Evolutionary conservation across 1,140 invertebrate genomes (phyloP), one percentile per base, ranked within the genome.

Genomic region (Laodelphax striatellus): DNA sequence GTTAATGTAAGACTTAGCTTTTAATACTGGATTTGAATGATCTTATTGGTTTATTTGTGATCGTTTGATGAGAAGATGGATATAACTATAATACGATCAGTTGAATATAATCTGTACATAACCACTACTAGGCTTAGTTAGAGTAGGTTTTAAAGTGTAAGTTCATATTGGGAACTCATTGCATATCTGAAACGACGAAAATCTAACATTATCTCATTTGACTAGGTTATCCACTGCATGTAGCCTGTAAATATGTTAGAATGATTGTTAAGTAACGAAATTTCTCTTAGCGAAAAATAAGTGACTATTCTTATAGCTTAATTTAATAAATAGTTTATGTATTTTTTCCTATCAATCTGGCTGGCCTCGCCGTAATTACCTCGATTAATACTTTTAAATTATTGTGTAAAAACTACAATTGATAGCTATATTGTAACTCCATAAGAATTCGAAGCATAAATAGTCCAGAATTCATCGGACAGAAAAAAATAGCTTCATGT

Each of bases 211-310:
- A 50, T 19, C 21, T 50, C 16, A 50, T 50, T 50, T 22, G 46
- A 50, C 46, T 50, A 22, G 46, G 46, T 50, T 50, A 19, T 50
- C 46, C 46, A 50, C 46, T 50, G 46, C 46, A 10, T 50, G 46
- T 50, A 50, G 46, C 21, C 16, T 50, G 46, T 50, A 50, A 50
- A 50, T 50, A 50, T 38, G 21, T 50, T 50, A 50, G 46, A 50
- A 50, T 50, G 46, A 22, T 50, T 50, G 46, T 50, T 19, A 50
- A 17, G 16, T 50, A 50, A 19, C 2, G 14, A 14, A 19, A 50
- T 16, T 22, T 50, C 10, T 50, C 46, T 50, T 19, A 50, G 21
- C 46, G 14, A 9, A 6, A 50, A 19, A 50, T 19, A 50, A 50
- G 16, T 17, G 16, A 50, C 21, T 50, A 19, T 50, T 50, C 21